phyloP scores from a whole-genome alignment of 2,113 vertebrate genomes.

The Hystrix brachyura region DNA sequence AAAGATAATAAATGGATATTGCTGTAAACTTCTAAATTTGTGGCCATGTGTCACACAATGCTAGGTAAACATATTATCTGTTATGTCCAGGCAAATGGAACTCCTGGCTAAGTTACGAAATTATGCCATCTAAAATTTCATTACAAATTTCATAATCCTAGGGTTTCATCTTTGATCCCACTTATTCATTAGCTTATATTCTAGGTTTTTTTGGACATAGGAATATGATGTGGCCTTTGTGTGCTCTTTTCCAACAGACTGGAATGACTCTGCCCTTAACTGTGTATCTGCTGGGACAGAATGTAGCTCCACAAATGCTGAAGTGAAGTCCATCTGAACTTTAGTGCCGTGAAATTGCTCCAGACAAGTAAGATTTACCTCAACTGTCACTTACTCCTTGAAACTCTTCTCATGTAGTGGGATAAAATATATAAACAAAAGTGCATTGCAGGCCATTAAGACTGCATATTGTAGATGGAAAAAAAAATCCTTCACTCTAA shows the following conservation, averaged over 20 bases:
- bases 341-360: background rate
- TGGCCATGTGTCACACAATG: background rate
- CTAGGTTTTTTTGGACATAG: background rate
- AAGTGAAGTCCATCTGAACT: background rate
- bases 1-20: background rate
- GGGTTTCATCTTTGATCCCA: background rate
- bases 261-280: background rate
- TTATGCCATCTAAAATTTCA: background rate
- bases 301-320: background rate
- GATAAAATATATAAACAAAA: slow-evolving; percentile 21
- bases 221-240: background rate
- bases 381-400: background rate
- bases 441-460: background rate
- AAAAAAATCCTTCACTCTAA: background rate
- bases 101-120: background rate
- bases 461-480: background rate
- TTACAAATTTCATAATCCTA: background rate
- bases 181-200: background rate
- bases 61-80: background rate
- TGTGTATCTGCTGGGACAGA: background rate
- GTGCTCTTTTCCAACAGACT: background rate
- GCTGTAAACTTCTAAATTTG: background rate
- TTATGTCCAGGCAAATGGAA: background rate
- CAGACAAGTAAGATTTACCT: slow-evolving; percentile 4
- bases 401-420: slow-evolving; percentile 32